Evolutionary conservation across 2,888 invertebrate species (phyloP).

Genomic region (Coecobrya sp.): DNA sequence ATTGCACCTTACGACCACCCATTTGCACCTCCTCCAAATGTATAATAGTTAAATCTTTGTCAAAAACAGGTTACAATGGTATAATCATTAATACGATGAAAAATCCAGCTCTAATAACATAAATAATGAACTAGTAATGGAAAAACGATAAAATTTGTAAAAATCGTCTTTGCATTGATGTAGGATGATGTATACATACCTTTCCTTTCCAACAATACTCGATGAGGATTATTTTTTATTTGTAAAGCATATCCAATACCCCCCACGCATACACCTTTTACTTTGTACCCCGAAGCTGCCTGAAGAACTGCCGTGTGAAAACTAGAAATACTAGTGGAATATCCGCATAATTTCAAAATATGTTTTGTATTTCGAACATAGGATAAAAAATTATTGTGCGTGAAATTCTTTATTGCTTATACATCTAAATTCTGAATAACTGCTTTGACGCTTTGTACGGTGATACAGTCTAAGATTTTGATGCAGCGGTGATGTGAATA

Average conservation of each 20-base stretch:
- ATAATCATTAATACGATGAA: slow-evolving; percentile 6
- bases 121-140: not conserved
- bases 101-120: not conserved
- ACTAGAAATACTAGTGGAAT: not conserved
- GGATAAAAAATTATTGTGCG: slow-evolving; percentile 19
- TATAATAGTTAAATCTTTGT: not conserved
- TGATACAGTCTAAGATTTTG: too few species aligned
- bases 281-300: not conserved
- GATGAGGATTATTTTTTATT: not conserved
- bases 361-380: not conserved
- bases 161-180: not conserved
- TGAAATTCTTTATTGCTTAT: slow-evolving; percentile 12
- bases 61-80: not conserved
- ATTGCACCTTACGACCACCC: not conserved
- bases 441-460: too few species aligned
- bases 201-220: not conserved
- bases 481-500: too few species aligned
- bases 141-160: not conserved
- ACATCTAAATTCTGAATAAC: not conserved
- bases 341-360: not conserved
- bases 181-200: not conserved
- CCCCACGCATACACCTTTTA: not conserved
- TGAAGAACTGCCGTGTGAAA: not conserved
- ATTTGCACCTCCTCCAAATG: not conserved
- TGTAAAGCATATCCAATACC: not conserved